Evolutionary conservation across 2,888 invertebrate species (phyloP).

Genomic region (Phaonia tiefii): DNA sequence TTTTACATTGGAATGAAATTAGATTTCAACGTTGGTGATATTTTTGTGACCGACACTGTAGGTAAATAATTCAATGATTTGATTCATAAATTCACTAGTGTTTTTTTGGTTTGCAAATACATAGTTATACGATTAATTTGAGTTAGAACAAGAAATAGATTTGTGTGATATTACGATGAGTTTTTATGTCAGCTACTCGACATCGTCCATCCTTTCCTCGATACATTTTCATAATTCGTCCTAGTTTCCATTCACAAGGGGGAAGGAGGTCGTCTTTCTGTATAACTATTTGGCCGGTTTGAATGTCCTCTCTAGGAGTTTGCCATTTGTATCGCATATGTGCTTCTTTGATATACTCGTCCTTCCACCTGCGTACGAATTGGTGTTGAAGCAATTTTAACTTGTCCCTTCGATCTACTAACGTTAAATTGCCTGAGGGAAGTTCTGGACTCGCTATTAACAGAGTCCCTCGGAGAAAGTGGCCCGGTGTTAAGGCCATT

Average conservation of each 20-base stretch:
- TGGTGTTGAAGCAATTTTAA: constrained; percentile 1
- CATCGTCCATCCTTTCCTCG: constrained; percentile 29
- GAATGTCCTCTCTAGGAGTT: constrained; percentile 35
- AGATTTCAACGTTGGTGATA: no score
- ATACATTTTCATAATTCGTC: constrained; percentile 42
- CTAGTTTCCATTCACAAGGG: constrained; percentile 50
- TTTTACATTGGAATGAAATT: no score
- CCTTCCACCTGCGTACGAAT: constrained; percentile 45
- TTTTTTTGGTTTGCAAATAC: no score
- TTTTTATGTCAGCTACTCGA: constrained; percentile 9
- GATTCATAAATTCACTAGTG: no score
- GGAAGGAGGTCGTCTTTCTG: no score
- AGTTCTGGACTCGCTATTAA: no score
- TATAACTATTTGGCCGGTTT: no score
- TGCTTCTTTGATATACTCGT: constrained; percentile 44
- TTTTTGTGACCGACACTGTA: no score
- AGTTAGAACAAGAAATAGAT: background rate
- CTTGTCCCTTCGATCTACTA: constrained; percentile 25
- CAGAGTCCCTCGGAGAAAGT: background rate
- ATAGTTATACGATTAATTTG: no score
- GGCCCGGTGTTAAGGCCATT: constrained; percentile 12
- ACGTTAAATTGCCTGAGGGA: no score
- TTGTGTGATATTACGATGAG: no score
- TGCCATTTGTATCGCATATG: constrained; percentile 58
- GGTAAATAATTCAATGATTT: no score